phyloP scores from a whole-genome alignment of 2,113 vertebrate species.

The Stictonetta naevosa region DNA sequence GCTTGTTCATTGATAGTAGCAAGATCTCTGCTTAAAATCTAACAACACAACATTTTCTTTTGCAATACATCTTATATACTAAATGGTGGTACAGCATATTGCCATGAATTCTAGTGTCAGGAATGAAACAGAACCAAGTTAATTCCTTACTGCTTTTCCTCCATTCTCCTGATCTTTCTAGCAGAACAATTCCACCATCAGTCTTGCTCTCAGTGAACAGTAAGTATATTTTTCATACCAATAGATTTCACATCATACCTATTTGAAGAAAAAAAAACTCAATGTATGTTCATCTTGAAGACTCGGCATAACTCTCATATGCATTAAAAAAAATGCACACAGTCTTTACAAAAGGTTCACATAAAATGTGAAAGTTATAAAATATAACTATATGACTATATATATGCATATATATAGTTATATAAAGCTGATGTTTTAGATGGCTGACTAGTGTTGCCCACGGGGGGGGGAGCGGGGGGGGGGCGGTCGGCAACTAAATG shows the following conservation, averaged over 20 bases:
- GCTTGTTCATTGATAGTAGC: not conserved
- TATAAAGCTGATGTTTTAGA: no score
- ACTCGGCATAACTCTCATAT: not conserved
- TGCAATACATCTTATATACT: not conserved
- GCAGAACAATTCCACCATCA: not conserved
- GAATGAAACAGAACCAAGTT: not conserved
- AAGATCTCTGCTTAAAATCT: not conserved
- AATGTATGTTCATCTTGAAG: not conserved
- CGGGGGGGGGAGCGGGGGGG: not conserved
- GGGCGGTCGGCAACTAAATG: not conserved
- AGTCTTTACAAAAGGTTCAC: not conserved
- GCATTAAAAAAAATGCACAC: not conserved
- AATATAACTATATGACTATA: no score
- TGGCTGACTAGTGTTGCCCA: not conserved
- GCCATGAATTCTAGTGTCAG: not conserved
- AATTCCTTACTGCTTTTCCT: not conserved
- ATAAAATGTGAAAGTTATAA: not conserved
- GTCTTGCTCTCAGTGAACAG: not conserved
- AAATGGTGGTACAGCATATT: not conserved
- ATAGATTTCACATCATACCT: not conserved
- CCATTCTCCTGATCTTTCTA: not conserved
- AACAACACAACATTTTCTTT: not conserved
- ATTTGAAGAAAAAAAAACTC: not conserved
- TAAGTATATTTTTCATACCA: not conserved
- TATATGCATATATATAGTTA: no score